Evolutionary conservation across 1,140 invertebrate species (phyloP).

Genomic region (Drosophila parabipectinata): DNA sequence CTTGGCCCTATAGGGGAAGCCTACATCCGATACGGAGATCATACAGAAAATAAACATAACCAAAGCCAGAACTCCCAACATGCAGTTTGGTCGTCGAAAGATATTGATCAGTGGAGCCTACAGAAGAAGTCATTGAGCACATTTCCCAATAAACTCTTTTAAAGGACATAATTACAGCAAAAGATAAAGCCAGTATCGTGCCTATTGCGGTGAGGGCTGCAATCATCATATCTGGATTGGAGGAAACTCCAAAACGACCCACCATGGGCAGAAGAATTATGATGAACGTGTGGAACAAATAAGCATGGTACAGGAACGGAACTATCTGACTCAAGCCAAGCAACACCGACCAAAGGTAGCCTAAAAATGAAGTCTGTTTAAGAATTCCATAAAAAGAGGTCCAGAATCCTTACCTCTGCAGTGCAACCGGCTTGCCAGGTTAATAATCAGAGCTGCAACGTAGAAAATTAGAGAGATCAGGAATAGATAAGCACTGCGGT

Average conservation of each 20-base stretch:
- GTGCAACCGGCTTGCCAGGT: conserved; percentile 61
- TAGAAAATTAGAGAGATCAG: conserved; percentile 75
- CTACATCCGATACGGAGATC: conserved; percentile 88
- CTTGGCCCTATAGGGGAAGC: conserved; percentile 90
- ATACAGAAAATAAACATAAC: conserved; percentile 84
- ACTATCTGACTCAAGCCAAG: conserved; percentile 83
- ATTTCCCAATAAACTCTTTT: neutral
- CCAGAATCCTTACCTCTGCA: conserved; percentile 59
- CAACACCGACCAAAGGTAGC: conserved; percentile 86
- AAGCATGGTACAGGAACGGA: conserved; percentile 86
- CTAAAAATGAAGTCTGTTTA: neutral
- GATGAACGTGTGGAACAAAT: conserved; percentile 87
- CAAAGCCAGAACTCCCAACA: conserved; percentile 84
- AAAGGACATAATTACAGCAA: conserved; percentile 53
- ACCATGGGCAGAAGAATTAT: conserved; percentile 88
- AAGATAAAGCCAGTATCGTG: conserved; percentile 59
- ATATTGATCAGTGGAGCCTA: conserved; percentile 65
- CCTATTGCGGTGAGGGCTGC: conserved; percentile 84
- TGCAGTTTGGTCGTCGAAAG: conserved; percentile 60
- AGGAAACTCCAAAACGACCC: conserved; percentile 87
- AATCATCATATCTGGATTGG: conserved; percentile 87
- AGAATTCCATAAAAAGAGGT: neutral
- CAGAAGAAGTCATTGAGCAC: neutral
- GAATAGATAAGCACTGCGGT: conserved; percentile 66
- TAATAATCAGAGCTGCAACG: conserved; percentile 53